These are phyloP conservation scores for Chloropsis hardwickii DNA, from an alignment of 2,113 vertebrate species.

Conservation along the genomic window DNA sequence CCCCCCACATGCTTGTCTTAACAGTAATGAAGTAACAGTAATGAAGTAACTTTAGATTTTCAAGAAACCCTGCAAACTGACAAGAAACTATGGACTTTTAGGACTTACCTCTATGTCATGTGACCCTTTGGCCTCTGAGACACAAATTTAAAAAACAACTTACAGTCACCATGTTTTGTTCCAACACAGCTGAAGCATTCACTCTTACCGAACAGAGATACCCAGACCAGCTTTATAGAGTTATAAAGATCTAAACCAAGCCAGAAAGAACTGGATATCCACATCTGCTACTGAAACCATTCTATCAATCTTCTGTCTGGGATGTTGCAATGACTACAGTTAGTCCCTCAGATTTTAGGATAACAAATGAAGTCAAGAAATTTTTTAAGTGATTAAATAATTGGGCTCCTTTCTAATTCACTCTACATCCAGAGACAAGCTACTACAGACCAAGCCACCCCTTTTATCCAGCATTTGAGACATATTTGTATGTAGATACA, in stretches of 20 bases:
- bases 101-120: not conserved
- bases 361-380: not conserved
- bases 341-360: not conserved
- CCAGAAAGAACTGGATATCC: not conserved
- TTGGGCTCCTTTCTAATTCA: not conserved
- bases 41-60: not conserved
- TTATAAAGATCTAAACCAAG: not conserved
- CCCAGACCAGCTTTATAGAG: not conserved
- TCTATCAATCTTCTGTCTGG: not conserved
- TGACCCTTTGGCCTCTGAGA: not conserved
- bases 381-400: not conserved
- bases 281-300: not conserved
- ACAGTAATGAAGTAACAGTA: not conserved
- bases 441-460: not conserved
- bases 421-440: not conserved
- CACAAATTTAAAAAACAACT: not conserved
- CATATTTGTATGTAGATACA: not conserved
- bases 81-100: not conserved
- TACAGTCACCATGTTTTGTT: not conserved
- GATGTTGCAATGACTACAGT: not conserved
- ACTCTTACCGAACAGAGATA: not conserved
- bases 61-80: not conserved
- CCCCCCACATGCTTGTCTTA: fast-evolving
- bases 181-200: not conserved
- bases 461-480: not conserved